These are phyloP conservation scores for Melipona bicolor DNA, from an alignment of 2,888 invertebrate species.

Conservation along the genomic window DNA sequence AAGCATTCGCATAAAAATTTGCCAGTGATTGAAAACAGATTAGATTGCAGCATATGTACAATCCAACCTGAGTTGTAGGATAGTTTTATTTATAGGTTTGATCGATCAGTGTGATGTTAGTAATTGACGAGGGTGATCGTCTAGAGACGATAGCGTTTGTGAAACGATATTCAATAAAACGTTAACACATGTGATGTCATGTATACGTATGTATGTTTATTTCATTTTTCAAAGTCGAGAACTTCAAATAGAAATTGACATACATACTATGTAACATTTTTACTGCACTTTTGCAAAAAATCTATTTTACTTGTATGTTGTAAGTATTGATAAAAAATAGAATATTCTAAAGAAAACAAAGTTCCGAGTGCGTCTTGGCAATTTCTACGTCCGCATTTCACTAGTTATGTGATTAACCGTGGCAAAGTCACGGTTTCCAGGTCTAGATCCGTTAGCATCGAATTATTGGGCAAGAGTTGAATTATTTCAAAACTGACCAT, in stretches of 20 bases:
- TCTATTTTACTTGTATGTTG: background rate
- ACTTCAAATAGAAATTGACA: background rate
- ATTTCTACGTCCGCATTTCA: conserved; percentile 52
- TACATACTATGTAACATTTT: no score
- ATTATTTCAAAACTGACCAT: background rate
- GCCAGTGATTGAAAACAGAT: no score
- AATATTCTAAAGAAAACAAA: background rate
- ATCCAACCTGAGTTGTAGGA: background rate
- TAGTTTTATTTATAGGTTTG: conserved; percentile 18
- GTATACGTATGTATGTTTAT: background rate
- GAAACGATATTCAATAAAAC: background rate
- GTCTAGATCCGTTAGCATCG: conserved; percentile 24
- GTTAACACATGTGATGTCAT: background rate
- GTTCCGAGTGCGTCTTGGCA: background rate
- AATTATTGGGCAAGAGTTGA: background rate
- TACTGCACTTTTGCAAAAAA: no score
- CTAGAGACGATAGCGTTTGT: background rate
- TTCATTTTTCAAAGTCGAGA: background rate
- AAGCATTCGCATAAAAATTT: conserved; percentile 1
- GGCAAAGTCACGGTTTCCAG: conserved; percentile 53
- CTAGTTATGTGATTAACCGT: conserved; percentile 27
- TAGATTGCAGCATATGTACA: background rate
- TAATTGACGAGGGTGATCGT: background rate
- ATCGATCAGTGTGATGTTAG: background rate
- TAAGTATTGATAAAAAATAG: background rate